A percentile compares a stretch with the other conserved stretches of the same genome.
Conservation (phyloP, 2,888 invertebrate genomes). For the Drosophila percnosoma region DNA sequence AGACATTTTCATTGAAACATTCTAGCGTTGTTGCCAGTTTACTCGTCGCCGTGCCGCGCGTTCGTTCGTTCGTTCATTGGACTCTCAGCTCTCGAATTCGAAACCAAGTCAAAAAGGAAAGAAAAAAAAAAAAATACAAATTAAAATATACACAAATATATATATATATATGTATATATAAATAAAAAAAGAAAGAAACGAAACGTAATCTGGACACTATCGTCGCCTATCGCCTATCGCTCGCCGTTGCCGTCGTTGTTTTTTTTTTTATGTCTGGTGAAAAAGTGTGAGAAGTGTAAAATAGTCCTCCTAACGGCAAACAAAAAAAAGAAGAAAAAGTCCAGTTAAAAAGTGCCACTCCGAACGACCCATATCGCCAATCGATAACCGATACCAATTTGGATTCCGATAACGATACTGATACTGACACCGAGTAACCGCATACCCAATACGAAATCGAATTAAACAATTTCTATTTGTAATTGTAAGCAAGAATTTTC, state of each 20-base stretch:
- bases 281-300: slow-evolving; percentile 27
- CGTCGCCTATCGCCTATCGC: slow-evolving; percentile 1
- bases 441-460: slow-evolving; percentile 5
- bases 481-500: slow-evolving; percentile 49
- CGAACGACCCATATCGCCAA: slow-evolving; percentile 12
- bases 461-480: slow-evolving; percentile 21
- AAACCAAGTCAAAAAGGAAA: slow-evolving; percentile 17
- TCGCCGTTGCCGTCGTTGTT: background rate
- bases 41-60: slow-evolving; percentile 75
- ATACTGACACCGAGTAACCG: slow-evolving; percentile 13
- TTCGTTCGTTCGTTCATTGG: slow-evolving; percentile 70
- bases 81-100: slow-evolving; percentile 56
- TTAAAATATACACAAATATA: background rate
- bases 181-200: slow-evolving; percentile 5
- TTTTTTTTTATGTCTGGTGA: slow-evolving; percentile 33
- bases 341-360: slow-evolving; percentile 15
- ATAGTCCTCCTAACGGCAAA: background rate
- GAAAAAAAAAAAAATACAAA: slow-evolving; percentile 9
- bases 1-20: slow-evolving; percentile 70
- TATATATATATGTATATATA: background rate
- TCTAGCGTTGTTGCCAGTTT: slow-evolving; percentile 65
- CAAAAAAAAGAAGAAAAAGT: background rate
- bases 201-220: slow-evolving; percentile 7
- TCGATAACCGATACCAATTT: slow-evolving; percentile 4
- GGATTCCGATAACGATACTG: background rate